Evolutionary conservation across 1,140 invertebrate species (phyloP).

Genomic region (Temnothorax nylanderi): DNA sequence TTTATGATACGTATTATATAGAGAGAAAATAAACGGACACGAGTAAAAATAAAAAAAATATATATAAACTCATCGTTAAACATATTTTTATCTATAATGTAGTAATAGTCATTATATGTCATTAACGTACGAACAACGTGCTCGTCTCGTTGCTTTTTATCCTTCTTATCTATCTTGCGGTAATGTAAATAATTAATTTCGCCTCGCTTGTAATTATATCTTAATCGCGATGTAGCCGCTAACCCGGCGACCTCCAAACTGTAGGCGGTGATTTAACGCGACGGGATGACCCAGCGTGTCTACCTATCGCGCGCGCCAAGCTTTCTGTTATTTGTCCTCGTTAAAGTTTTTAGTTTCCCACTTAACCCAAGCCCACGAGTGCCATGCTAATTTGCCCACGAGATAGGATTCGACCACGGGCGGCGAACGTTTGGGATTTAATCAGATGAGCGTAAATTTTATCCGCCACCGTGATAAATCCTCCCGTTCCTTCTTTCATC

Average conservation of each 20-base stretch:
- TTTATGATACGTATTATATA: neutral
- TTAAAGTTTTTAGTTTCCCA: constrained; percentile 71
- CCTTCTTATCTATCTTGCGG: neutral
- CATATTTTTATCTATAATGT: neutral
- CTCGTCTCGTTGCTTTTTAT: neutral
- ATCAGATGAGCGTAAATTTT: constrained; percentile 74
- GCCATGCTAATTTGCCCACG: constrained; percentile 70
- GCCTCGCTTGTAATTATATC: constrained; percentile 37
- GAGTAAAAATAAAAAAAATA: neutral
- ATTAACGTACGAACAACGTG: neutral
- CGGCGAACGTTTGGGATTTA: constrained; percentile 67
- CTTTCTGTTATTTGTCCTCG: constrained; percentile 72
- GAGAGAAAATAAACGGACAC: neutral
- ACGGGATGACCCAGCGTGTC: constrained; percentile 65
- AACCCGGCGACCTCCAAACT: constrained; percentile 17
- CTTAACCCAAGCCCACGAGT: constrained; percentile 51
- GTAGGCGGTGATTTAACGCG: constrained; percentile 60
- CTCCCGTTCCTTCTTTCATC: constrained; percentile 67
- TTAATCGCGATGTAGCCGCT: constrained; percentile 42
- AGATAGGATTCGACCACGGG: constrained; percentile 60
- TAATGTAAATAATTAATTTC: constrained; percentile 17
- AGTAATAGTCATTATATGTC: neutral
- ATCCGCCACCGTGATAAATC: constrained; percentile 67
- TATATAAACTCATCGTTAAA: neutral
- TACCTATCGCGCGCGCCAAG: constrained; percentile 53